Conservation (phyloP, 2,797 vertebrate species). For the Catostomus latipinnis region DNA sequence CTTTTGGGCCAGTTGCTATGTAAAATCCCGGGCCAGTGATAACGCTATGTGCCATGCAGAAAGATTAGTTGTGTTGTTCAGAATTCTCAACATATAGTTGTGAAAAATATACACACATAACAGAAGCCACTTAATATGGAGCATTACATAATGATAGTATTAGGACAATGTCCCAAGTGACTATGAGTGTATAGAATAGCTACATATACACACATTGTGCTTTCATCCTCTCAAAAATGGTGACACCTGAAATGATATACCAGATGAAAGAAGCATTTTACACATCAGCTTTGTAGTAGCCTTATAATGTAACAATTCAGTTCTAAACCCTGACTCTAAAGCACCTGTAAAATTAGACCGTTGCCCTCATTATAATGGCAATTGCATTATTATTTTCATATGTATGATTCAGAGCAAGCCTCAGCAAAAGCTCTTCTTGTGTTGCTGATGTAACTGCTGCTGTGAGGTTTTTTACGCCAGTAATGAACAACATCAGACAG, state of each 20-base stretch:
- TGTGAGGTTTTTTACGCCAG: constrained; percentile 24
- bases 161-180: background rate
- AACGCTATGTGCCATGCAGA: background rate
- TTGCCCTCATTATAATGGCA: background rate
- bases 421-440: constrained; percentile 12
- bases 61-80: background rate
- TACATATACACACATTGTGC: background rate
- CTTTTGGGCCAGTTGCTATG: too few relatives aligned
- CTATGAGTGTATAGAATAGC: background rate
- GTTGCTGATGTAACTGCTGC: constrained; percentile 36
- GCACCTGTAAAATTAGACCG: constrained; percentile 13
- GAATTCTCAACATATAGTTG: background rate
- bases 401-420: constrained; percentile 13
- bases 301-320: constrained; percentile 8
- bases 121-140: background rate
- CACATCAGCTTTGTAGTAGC: constrained; percentile 19
- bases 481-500: constrained; percentile 35
- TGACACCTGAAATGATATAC: constrained; percentile 3
- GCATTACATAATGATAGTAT: background rate
- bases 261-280: constrained; percentile 29
- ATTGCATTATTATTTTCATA: constrained; percentile 10
- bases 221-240: constrained; percentile 8
- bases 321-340: constrained; percentile 4
- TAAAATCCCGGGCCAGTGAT: background rate
- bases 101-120: background rate